Base-by-base conservation (phyloP, 2,888 invertebrate genomes). In the Napeogenes sylphis region DNA sequence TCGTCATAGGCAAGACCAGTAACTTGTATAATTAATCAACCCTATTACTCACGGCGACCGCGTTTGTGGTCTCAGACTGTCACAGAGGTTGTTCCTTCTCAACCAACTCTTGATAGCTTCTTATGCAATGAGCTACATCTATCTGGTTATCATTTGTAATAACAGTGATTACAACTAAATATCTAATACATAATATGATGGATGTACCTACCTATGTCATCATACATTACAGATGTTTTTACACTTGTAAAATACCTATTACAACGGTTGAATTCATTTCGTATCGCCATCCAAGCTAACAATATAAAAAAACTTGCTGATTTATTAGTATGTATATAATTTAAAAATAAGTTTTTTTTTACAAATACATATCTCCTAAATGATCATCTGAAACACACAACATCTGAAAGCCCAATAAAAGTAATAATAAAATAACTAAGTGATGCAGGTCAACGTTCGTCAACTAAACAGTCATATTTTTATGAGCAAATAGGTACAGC, bases 21-120 rank as follows among this genome's bases (percentile, higher is more conserved):
- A 64, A 66, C 66, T 53, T 55, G 56, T 33, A 56, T 56, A 64
- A 66, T 66, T 59, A 64, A 64, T 66, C 61, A 64, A 64, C 51
- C 14, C 46, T 58, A 64, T 58, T 63, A 61, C 53, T 61, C 32
- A 59, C 51, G 35, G 33, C 13, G 45, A 21, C n/a, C 45, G 58
- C 54, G 55, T 64, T 55, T 45, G 55, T 45, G 46, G 12, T 30
- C 51, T 61, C 38, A 59, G 56, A 47, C 61, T 59, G 61, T 64
- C 57, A 64, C 61, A 61, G 54, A 57, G 30, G 10, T 56, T 59
- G 51, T 56, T 55, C 55, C 35, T 56, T 30, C 38, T 45, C 55
- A 57, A 58, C 56, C 45, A 12, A 33, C 55, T 10, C 45, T 53
- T 56, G 42, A 54, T 55, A 5, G 45, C 42, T 64, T 21, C 21